phyloP scores from a whole-genome alignment of 2,113 vertebrate genomes.

The Nicator chloris region DNA sequence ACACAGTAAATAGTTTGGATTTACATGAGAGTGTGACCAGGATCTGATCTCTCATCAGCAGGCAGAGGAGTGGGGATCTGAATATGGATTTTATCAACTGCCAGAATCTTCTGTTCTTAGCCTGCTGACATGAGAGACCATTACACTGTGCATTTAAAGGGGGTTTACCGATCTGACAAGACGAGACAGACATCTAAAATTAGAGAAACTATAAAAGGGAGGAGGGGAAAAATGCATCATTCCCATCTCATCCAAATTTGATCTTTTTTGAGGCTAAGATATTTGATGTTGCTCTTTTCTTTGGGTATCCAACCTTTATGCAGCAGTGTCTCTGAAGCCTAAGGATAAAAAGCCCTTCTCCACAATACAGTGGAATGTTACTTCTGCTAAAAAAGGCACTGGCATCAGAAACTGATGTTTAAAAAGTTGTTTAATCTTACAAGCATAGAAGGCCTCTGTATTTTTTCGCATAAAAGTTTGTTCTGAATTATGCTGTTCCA shows the following conservation, averaged over 20 bases:
- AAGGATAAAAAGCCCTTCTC: neutral
- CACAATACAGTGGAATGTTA: neutral
- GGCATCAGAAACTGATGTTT: neutral
- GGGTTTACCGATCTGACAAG: neutral
- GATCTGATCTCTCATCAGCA: neutral
- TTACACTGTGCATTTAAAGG: neutral
- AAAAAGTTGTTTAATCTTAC: neutral
- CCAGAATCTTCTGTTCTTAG: neutral
- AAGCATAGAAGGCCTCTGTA: neutral
- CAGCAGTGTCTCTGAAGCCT: neutral
- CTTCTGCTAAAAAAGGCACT: neutral
- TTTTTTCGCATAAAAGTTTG: neutral
- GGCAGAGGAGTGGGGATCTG: neutral
- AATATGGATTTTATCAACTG: neutral
- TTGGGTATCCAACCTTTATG: neutral
- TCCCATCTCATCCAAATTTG: neutral
- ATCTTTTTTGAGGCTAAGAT: neutral
- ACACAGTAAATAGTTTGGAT: neutral
- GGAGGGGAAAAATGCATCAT: neutral
- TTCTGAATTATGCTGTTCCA: neutral
- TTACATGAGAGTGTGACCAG: neutral
- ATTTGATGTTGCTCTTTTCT: neutral
- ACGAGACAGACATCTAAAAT: neutral
- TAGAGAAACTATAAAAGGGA: neutral
- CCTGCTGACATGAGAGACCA: neutral